Conservation (phyloP, 2,797 vertebrate genomes). For the Parotocinclus haroldoi region DNA sequence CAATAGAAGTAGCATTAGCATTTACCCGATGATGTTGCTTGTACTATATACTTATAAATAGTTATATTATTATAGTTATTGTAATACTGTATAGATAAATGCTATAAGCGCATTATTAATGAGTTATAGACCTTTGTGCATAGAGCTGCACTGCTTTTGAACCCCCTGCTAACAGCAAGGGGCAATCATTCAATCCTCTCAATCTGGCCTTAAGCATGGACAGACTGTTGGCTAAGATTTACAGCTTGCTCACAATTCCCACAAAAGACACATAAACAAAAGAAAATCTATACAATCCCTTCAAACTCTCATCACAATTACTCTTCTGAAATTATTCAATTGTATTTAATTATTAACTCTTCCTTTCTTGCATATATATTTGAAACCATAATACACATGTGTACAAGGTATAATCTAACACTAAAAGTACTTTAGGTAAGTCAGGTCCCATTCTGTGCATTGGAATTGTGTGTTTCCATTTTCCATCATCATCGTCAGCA, state of each 20-base stretch:
- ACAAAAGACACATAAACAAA: conserved; percentile 3
- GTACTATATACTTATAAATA: conserved; percentile 14
- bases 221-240: conserved; percentile 16
- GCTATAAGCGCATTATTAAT: conserved; percentile 21
- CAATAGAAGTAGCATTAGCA: conserved; percentile 1
- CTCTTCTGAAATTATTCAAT: too few relatives aligned
- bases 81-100: background rate
- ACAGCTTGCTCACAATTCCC: conserved; percentile 1
- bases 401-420: too few relatives aligned
- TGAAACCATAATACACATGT: too few relatives aligned
- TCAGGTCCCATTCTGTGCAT: too few relatives aligned
- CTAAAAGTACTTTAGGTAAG: too few relatives aligned
- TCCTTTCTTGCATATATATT: too few relatives aligned
- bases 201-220: conserved; percentile 7
- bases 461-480: too few relatives aligned
- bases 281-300: background rate
- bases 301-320: too few relatives aligned
- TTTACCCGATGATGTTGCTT: conserved; percentile 7
- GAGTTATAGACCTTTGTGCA: conserved; percentile 8
- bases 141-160: conserved; percentile 11
- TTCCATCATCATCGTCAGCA: too few relatives aligned
- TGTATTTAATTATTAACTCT: too few relatives aligned
- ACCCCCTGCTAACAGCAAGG: conserved; percentile 29
- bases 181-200: conserved; percentile 34
- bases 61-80: conserved; percentile 40